phyloP scores from a whole-genome alignment of 2,113 vertebrate genomes.

The Daboia siamensis region DNA sequence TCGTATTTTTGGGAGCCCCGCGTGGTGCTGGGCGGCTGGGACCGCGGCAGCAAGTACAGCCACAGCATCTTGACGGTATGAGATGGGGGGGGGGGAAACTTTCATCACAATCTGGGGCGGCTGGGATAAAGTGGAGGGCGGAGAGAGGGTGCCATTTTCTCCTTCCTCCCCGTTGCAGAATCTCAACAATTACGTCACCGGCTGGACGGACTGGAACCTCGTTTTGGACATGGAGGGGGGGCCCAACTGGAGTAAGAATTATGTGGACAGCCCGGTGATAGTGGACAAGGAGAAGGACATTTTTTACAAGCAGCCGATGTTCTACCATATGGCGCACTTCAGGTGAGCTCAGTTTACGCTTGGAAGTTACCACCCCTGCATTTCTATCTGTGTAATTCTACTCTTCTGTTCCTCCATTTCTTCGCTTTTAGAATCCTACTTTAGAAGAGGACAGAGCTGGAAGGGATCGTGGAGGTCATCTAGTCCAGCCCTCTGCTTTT shows the following conservation, averaged over 20 bases:
- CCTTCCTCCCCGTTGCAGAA: constrained; percentile 67
- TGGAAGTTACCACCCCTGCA: background rate
- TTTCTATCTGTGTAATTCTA: background rate
- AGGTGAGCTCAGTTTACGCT: constrained; percentile 68
- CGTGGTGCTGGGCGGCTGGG: constrained; percentile 88
- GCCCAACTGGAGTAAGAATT: constrained; percentile 93
- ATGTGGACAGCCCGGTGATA: constrained; percentile 89
- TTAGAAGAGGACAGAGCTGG: no score
- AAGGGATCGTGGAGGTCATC: no score
- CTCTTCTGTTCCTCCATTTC: no score
- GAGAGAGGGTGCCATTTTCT: background rate
- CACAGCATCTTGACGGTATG: constrained; percentile 84
- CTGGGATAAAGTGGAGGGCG: background rate
- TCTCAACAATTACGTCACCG: constrained; percentile 84
- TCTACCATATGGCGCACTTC: constrained; percentile 92
- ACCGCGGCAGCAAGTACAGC: constrained; percentile 85
- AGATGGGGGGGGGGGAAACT: background rate
- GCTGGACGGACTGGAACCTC: constrained; percentile 97
- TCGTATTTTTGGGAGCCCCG: constrained; percentile 77
- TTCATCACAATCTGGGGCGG: background rate
- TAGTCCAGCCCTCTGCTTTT: no score
- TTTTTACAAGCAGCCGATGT: constrained; percentile 95
- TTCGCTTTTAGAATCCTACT: no score
- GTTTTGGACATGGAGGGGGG: constrained; percentile 83
- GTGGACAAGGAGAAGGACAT: constrained; percentile 76